Conservation (phyloP, 2,113 vertebrate genomes). For the Heterochromis multidens region DNA sequence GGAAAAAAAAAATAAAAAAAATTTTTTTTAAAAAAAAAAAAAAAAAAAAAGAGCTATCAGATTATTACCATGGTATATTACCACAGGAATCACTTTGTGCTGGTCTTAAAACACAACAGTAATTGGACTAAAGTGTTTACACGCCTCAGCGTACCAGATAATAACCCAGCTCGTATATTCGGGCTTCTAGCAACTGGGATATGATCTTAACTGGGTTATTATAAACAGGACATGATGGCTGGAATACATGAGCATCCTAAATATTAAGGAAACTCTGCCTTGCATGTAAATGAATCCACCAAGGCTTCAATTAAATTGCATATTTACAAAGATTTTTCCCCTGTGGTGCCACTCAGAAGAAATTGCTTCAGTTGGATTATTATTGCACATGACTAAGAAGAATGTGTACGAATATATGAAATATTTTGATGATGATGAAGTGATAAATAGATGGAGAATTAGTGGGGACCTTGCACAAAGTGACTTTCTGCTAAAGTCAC, state of each 20-base stretch:
- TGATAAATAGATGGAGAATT: background rate
- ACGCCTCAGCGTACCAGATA: constrained; percentile 25
- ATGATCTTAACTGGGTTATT: constrained; percentile 24
- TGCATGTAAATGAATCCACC: constrained; percentile 27
- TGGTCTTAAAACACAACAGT: constrained; percentile 24
- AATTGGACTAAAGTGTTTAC: constrained; percentile 41
- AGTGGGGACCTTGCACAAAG: background rate
- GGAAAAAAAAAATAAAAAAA: background rate
- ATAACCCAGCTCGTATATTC: constrained; percentile 8
- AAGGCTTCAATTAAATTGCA: constrained; percentile 18
- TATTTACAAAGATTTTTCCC: constrained; percentile 17
- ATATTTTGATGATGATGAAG: background rate
- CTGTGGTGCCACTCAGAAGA: background rate
- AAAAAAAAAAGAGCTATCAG: background rate
- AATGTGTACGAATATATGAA: background rate
- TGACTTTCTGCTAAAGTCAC: background rate
- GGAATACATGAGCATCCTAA: constrained; percentile 17
- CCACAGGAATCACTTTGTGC: background rate
- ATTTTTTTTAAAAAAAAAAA: too few relatives aligned
- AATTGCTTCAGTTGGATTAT: background rate
- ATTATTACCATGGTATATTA: constrained; percentile 3
- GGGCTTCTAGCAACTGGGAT: constrained; percentile 8
- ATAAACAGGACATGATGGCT: constrained; percentile 22
- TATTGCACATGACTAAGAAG: background rate
- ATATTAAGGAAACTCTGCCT: constrained; percentile 1